phyloP scores from a whole-genome alignment of 2,797 vertebrate genomes.

The Sebastes flavidus region DNA sequence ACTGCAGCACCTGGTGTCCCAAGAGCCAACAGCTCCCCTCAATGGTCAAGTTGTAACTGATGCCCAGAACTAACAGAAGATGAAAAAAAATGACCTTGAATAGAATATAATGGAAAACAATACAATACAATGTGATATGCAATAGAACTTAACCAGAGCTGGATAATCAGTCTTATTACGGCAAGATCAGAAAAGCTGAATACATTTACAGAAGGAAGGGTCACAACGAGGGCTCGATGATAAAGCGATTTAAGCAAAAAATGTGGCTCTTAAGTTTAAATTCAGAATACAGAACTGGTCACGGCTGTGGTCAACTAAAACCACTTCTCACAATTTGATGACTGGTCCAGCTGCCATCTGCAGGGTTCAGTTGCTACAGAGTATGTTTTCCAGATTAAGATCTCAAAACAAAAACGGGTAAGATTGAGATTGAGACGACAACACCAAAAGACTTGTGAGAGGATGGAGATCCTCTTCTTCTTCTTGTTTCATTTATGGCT shows the following conservation, averaged over 20 bases:
- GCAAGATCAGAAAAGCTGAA: not conserved
- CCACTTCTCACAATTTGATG: not conserved
- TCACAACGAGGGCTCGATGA: not conserved
- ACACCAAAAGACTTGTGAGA: not conserved
- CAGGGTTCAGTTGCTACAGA: not conserved
- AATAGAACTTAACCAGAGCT: not conserved
- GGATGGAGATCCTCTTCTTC: not conserved
- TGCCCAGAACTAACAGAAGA: not conserved
- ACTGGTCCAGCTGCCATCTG: not conserved
- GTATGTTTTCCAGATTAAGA: not conserved
- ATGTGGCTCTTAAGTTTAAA: not conserved
- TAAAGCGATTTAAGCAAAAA: not conserved
- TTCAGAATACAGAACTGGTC: not conserved
- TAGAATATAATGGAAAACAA: not conserved
- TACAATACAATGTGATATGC: not conserved
- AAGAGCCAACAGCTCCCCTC: constrained; percentile 71
- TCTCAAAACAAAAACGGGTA: not conserved
- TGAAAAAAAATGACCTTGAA: not conserved
- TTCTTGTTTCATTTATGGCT: not conserved
- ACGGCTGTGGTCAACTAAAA: not conserved
- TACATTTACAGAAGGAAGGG: not conserved
- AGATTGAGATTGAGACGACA: not conserved
- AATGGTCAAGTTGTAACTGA: constrained; percentile 52
- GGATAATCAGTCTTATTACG: not conserved
- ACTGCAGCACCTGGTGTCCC: constrained; percentile 21